Percentiles rank a stretch among this genome's conserved stretches.
Evolutionary conservation across 2,888 invertebrate genomes (phyloP).

Genomic region (Philopedon plagiatum): DNA sequence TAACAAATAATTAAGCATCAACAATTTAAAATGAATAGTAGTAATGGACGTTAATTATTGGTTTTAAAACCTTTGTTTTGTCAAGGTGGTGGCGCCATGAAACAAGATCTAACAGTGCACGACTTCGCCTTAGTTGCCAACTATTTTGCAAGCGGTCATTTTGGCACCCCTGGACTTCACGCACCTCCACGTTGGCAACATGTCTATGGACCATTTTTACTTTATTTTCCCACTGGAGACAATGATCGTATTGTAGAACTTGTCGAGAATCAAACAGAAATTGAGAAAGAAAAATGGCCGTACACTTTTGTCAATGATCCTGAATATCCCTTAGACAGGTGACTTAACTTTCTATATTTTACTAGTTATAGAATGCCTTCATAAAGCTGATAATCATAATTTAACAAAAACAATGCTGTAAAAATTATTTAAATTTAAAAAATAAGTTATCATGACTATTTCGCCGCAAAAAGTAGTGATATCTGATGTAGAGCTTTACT

Average conservation of each 20-base stretch:
- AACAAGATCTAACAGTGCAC: slow-evolving; percentile 19
- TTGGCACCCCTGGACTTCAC: slow-evolving; percentile 6
- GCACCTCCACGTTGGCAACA: slow-evolving; percentile 8
- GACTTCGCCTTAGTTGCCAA: background rate
- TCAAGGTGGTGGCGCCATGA: slow-evolving; percentile 28
- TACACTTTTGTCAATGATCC: slow-evolving; percentile 26
- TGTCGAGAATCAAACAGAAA: slow-evolving; percentile 7
- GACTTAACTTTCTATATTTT: background rate
- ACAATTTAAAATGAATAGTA: too few relatives aligned
- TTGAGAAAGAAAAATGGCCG: slow-evolving; percentile 20
- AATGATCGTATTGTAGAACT: background rate
- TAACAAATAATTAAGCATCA: too few relatives aligned
- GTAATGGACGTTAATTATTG: too few relatives aligned
- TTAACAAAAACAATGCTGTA: too few relatives aligned
- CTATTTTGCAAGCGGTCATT: slow-evolving; percentile 18
- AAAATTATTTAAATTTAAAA: too few relatives aligned
- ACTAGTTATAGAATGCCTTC: too few relatives aligned
- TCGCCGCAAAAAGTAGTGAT: too few relatives aligned
- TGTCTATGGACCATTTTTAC: slow-evolving; percentile 25
- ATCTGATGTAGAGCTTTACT: too few relatives aligned
- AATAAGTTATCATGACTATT: too few relatives aligned
- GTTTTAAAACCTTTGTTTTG: too few relatives aligned
- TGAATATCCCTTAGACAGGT: slow-evolving; percentile 10
- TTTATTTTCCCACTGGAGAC: slow-evolving; percentile 21
- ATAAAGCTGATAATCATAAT: too few relatives aligned